phyloP scores from a whole-genome alignment of 2,888 invertebrate species.

The Mesochorus sp. region DNA sequence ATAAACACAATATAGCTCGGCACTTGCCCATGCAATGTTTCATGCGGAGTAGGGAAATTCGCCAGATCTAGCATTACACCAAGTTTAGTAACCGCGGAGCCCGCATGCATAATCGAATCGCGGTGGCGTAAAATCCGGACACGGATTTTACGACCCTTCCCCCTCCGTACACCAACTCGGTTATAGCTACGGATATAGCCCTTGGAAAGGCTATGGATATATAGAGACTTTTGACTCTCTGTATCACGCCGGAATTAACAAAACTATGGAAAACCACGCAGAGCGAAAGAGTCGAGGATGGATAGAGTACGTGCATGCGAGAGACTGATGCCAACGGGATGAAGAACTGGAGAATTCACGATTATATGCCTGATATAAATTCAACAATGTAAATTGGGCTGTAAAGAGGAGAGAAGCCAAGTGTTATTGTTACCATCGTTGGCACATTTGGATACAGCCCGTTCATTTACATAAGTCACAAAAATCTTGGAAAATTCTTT shows the following conservation, averaged over 20 bases:
- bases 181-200: slow-evolving; percentile 16
- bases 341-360: slow-evolving; percentile 21
- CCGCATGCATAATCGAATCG: slow-evolving; percentile 56
- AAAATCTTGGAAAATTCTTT: too few species aligned
- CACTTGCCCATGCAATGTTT: slow-evolving; percentile 7
- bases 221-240: slow-evolving; percentile 6
- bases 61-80: slow-evolving; percentile 11
- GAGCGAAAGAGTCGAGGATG: neutral
- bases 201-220: neutral
- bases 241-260: slow-evolving; percentile 35
- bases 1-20: neutral
- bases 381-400: slow-evolving; percentile 32
- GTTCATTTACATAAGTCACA: neutral
- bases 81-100: slow-evolving; percentile 5
- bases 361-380: slow-evolving; percentile 33
- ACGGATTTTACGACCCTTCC: slow-evolving; percentile 27
- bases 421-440: neutral
- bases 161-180: slow-evolving; percentile 9
- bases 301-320: neutral
- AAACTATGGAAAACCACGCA: slow-evolving; percentile 14
- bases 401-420: neutral
- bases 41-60: slow-evolving; percentile 16
- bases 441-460: neutral
- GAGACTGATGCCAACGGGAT: neutral
- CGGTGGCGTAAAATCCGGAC: slow-evolving; percentile 46